A percentile compares a stretch with the other conserved stretches of the same genome.
Conservation (phyloP, 2,888 invertebrate species). For the Drosophila gaucha region DNA sequence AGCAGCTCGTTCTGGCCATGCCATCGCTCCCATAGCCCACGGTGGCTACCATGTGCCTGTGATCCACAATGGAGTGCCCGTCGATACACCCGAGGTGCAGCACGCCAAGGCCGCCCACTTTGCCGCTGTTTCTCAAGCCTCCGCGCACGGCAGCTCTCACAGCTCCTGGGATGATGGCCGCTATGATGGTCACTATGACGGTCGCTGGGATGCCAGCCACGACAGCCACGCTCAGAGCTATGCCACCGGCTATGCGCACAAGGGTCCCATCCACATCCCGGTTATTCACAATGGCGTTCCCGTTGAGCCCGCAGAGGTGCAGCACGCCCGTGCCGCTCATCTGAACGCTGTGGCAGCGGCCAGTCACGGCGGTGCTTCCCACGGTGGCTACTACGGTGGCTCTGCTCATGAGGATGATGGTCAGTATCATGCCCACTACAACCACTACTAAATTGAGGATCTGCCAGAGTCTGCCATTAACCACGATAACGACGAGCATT, state of each 20-base stretch:
- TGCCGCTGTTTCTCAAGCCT: conserved; percentile 83
- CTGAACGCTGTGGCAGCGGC: conserved; percentile 84
- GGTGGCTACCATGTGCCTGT: conserved; percentile 83
- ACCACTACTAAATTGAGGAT: conserved; percentile 65
- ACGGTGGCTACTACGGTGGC: conserved; percentile 72
- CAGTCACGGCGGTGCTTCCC: conserved; percentile 65
- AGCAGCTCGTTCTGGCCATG: conserved; percentile 82
- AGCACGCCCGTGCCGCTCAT: conserved; percentile 84
- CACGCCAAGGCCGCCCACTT: conserved; percentile 84
- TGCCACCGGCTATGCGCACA: conserved; percentile 78
- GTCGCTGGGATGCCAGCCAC: conserved; percentile 72
- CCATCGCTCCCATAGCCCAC: conserved; percentile 64
- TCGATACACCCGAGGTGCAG: conserved; percentile 86
- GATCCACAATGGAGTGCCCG: conserved; percentile 85
- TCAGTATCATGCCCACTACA: conserved; percentile 76
- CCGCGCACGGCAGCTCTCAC: conserved; percentile 61
- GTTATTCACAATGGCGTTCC: conserved; percentile 85
- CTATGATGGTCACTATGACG: conserved; percentile 75
- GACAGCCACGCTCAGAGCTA: conserved; percentile 60
- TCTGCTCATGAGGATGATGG: conserved; percentile 79
- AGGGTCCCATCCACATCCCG: conserved; percentile 84
- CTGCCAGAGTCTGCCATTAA: conserved; percentile 21
- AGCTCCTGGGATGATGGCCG: conserved; percentile 74
- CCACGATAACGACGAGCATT: conserved; percentile 48
- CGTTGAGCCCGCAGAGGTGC: conserved; percentile 86